Base-by-base conservation (phyloP, 2,888 invertebrate genomes). In the Galerucella calmariensis region DNA sequence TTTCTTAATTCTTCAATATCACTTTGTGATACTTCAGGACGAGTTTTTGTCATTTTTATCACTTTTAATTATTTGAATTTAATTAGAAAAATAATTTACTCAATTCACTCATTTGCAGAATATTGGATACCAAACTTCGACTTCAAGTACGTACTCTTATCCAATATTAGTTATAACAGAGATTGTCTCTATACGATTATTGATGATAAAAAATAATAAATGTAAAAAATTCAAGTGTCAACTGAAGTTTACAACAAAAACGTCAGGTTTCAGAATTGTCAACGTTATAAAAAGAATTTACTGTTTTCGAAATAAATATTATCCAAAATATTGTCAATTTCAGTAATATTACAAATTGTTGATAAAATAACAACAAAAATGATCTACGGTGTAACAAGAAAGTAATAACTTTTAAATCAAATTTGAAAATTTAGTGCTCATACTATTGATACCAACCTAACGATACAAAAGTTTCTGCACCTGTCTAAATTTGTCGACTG, bases 1-100 rank as follows among this genome's bases (percentile, higher is more conserved):
- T 78, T 80, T 78, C 87, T 79, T 68, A 87, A 78, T 63, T 85
- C 83, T 72, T 87, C 83, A 69, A 87, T 85, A 77, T 85, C 80
- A 71, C 41, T 63, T 76, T 79, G 59, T 41, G 74, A 51, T 68
- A 77, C 51, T 68, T 75, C 77, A 35, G 66, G 63, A 51, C 67
- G 69, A 59, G 16, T 48, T 67, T 69, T 74, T 46, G 72, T 69
- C 75, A 75, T 75, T 72, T 73, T 74, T 14, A 67, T 61, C 44
- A 41, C 59, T 11, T 66, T n/a, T 46, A 12, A 56, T 24, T 56
- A 67, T 53, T 35, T 67, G 24, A 48, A 51, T 12, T 46, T 48
- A 46, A 35, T 20, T 20, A 48, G 6, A 59, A 20, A 58, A 67
- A 56, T 35, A 67, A 67, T 56, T 56, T 27, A 16, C 35, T 48